Percentiles rank a stretch among this genome's conserved stretches.
phyloP scores from a whole-genome alignment of 2,888 invertebrate species.

The Leucophora obtusa region DNA sequence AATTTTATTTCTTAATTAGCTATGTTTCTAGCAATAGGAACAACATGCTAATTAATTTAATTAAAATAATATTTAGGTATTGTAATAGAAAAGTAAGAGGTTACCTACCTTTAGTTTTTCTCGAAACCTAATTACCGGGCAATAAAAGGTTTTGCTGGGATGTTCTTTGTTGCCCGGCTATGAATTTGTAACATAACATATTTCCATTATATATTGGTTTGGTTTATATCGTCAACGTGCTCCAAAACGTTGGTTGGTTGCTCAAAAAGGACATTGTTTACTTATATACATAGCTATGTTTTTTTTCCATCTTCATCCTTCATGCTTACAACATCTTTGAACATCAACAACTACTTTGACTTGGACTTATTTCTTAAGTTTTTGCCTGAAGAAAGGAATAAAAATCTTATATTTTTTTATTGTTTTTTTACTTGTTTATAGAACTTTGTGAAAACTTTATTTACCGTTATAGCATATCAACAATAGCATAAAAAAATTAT shows the following conservation, averaged over 20 bases:
- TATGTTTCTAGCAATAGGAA: no score
- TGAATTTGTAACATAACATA: no score
- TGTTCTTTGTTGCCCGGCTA: no score
- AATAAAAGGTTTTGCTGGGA: no score
- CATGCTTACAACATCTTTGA: constrained; percentile 15
- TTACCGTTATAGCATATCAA: constrained; percentile 65
- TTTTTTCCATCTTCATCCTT: background rate
- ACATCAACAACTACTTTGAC: background rate
- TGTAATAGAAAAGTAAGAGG: no score
- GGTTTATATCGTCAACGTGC: constrained; percentile 28
- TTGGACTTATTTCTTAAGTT: constrained; percentile 26
- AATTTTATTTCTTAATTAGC: no score
- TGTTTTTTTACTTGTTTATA: constrained; percentile 65
- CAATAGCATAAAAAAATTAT: constrained; percentile 10
- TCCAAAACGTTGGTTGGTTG: constrained; percentile 25
- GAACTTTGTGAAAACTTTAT: constrained; percentile 71
- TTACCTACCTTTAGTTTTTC: no score
- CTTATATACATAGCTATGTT: background rate
- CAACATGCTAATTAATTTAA: no score
- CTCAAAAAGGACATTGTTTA: constrained; percentile 8
- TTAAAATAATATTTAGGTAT: no score
- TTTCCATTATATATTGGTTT: background rate
- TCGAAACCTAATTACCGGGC: no score
- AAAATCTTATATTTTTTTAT: background rate
- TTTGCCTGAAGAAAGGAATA: background rate